Evolutionary conservation across 2,113 vertebrate genomes (phyloP).

Genomic region (Cathartes aura): DNA sequence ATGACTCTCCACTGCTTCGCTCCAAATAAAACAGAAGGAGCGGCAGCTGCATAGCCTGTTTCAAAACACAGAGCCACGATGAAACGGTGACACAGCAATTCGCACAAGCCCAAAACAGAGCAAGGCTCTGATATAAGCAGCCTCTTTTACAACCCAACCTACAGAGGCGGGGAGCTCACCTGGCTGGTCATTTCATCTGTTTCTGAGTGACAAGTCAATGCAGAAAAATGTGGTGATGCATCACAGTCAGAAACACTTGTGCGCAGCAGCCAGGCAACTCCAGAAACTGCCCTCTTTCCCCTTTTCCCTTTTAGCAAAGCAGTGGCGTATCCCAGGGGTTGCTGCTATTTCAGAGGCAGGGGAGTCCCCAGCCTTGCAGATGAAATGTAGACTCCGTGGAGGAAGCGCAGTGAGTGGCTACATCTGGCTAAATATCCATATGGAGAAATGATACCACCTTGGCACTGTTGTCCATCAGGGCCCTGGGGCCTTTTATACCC

Average conservation of each 20-base stretch:
- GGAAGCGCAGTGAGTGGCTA: background rate
- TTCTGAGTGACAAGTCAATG: background rate
- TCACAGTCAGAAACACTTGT: background rate
- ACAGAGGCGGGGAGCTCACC: background rate
- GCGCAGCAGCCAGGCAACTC: background rate
- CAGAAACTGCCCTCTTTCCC: background rate
- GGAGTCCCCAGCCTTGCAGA: background rate
- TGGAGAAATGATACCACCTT: background rate
- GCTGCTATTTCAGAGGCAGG: background rate
- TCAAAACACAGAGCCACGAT: background rate
- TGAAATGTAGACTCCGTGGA: background rate
- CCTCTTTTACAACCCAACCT: background rate
- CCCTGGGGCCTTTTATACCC: background rate
- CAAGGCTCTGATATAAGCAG: background rate
- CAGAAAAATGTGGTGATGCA: background rate
- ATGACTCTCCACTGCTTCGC: fast-evolving
- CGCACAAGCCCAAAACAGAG: background rate
- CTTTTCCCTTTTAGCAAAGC: background rate
- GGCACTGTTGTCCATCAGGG: background rate
- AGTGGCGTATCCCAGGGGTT: too few relatives aligned
- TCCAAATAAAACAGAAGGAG: constrained; percentile 54
- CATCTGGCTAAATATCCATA: background rate
- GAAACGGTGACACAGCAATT: background rate
- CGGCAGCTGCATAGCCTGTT: background rate
- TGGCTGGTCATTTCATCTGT: background rate